Evolutionary conservation across 1,140 invertebrate genomes (phyloP).

Genomic region (Metaphire vulgaris): DNA sequence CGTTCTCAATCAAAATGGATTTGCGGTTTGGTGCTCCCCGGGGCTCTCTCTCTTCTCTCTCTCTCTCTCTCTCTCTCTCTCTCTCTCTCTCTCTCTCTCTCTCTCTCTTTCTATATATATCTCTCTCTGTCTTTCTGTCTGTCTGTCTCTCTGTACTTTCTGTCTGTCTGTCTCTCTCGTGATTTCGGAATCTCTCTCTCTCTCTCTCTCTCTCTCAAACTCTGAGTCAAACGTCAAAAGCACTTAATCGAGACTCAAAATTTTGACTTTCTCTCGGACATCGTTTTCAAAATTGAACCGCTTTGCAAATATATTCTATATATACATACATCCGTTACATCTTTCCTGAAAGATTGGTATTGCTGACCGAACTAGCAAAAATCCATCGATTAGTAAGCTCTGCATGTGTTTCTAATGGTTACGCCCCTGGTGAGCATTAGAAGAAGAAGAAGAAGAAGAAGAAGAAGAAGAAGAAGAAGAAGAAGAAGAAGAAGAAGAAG

Average conservation of each 20-base stretch:
- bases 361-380: too few species aligned
- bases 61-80: slow-evolving; percentile 1
- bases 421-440: too few species aligned
- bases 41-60: neutral
- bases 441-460: too few species aligned
- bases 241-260: too few species aligned
- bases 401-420: too few species aligned
- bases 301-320: neutral
- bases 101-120: neutral
- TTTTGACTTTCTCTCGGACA: neutral
- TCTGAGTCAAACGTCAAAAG: too few species aligned
- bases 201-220: slow-evolving; percentile 1
- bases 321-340: neutral
- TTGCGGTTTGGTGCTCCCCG: too few species aligned
- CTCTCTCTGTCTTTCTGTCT: neutral
- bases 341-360: neutral
- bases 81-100: slow-evolving; percentile 1
- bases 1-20: too few species aligned
- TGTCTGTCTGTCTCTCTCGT: neutral
- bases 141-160: neutral
- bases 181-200: neutral
- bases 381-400: too few species aligned
- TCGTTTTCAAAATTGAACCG: neutral
- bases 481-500: too few species aligned
- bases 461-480: too few species aligned